Evolutionary conservation across 2,113 vertebrate genomes (phyloP).

Genomic region (Cyanistes caeruleus): DNA sequence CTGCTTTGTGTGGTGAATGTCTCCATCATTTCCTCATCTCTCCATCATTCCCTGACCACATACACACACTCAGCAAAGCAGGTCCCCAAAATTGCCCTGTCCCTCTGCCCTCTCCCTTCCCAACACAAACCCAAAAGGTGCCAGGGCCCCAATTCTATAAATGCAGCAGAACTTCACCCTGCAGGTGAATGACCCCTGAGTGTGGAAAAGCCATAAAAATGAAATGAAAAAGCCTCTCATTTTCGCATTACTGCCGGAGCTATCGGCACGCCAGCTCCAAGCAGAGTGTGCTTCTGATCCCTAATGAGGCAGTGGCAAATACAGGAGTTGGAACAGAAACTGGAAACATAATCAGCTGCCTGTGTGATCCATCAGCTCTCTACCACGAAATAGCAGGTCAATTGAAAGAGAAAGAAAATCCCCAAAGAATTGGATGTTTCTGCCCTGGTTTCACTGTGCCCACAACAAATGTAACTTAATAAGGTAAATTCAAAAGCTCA

Average conservation of each 20-base stretch:
- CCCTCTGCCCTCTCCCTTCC: not conserved
- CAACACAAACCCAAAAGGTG: not conserved
- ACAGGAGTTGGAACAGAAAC: slow-evolving; percentile 52
- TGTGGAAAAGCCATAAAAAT: slow-evolving; percentile 67
- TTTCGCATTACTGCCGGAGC: slow-evolving; percentile 43
- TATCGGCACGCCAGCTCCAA: slow-evolving; percentile 17
- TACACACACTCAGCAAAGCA: not conserved
- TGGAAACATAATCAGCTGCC: slow-evolving; percentile 59
- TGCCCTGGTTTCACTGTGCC: slow-evolving; percentile 6
- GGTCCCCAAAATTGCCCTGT: not conserved
- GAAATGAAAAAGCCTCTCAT: slow-evolving; percentile 51
- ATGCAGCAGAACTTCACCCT: slow-evolving; percentile 20
- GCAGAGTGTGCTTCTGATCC: slow-evolving; percentile 47
- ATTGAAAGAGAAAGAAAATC: slow-evolving; percentile 56
- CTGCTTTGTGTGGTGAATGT: not conserved
- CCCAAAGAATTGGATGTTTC: not conserved
- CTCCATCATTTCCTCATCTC: not conserved
- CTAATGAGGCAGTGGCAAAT: slow-evolving; percentile 47
- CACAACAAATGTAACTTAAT: slow-evolving; percentile 59
- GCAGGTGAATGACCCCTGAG: slow-evolving; percentile 33
- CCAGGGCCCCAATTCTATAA: not conserved
- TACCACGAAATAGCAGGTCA: slow-evolving; percentile 45
- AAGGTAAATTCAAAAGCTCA: slow-evolving; percentile 24
- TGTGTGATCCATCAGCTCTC: slow-evolving; percentile 43
- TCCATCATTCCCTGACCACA: not conserved